Evolutionary conservation across 92 coral and sea anemone genomes (phyloP).

Genomic region (Porites divaricata): DNA sequence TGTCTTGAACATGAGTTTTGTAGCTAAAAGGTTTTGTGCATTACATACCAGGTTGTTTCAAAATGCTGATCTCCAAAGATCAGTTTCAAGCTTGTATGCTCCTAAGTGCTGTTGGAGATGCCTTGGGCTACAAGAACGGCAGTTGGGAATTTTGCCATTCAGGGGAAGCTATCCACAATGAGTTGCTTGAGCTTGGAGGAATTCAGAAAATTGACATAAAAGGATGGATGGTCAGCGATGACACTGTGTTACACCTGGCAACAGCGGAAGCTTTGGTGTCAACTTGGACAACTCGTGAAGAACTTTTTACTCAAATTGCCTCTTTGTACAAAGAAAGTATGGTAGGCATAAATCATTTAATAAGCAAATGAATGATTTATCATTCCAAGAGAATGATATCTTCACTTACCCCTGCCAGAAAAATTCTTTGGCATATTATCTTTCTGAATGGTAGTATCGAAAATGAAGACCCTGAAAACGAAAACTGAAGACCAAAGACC

Average conservation of each 20-base stretch:
- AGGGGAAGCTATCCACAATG: slow-evolving; percentile 75
- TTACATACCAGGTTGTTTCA: not conserved
- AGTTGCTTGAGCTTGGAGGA: slow-evolving; percentile 79
- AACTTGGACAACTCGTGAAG: slow-evolving; percentile 80
- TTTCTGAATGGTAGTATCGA: no score
- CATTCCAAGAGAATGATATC: no score
- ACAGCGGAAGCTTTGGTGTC: slow-evolving; percentile 90
- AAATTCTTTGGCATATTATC: no score
- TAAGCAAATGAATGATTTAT: not conserved
- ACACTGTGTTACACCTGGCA: slow-evolving; percentile 91
- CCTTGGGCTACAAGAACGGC: slow-evolving; percentile 89
- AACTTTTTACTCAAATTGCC: slow-evolving; percentile 74
- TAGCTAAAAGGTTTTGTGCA: not conserved
- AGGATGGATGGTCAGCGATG: slow-evolving; percentile 92
- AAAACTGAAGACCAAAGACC: no score
- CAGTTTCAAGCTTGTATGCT: slow-evolving; percentile 81
- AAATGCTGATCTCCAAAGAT: slow-evolving; percentile 47
- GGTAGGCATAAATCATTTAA: slow-evolving; percentile 33
- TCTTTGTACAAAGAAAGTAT: slow-evolving; percentile 72
- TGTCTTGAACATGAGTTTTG: no score
- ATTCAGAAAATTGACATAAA: slow-evolving; percentile 69
- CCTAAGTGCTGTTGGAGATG: slow-evolving; percentile 96
- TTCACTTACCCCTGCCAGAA: no score
- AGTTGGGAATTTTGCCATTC: slow-evolving; percentile 89
- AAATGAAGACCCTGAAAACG: no score